A percentile compares a stretch with the other conserved stretches of the same genome.
Conservation (phyloP, 2,888 invertebrate species). For the Chymomyza amoena region DNA sequence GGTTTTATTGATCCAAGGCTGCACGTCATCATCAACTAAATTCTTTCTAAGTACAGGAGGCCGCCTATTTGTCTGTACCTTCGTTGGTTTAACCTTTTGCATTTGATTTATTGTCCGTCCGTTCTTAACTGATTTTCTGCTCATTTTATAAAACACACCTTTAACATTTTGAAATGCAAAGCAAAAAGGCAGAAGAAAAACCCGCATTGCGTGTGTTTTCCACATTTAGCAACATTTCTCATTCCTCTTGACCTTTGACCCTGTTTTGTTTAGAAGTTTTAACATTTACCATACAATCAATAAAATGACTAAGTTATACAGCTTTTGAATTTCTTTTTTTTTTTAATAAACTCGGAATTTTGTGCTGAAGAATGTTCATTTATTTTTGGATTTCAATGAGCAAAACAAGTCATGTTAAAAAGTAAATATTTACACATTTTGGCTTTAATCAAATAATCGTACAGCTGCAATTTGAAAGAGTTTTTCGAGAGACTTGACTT, state of each 20-base stretch:
- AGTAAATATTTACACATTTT: conserved; percentile 44
- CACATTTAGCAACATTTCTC: conserved; percentile 34
- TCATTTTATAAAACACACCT: neutral
- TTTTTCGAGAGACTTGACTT: neutral
- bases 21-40: conserved; percentile 28
- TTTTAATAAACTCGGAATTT: no score
- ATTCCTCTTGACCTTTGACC: conserved; percentile 50
- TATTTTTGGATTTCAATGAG: neutral
- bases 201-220: conserved; percentile 55
- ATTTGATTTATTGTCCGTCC: conserved; percentile 33
- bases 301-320: conserved; percentile 20
- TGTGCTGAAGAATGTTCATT: neutral
- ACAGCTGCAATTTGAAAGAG: conserved; percentile 22
- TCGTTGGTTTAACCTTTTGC: conserved; percentile 44
- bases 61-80: conserved; percentile 49
- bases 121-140: conserved; percentile 16
- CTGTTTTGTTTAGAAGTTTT: conserved; percentile 36
- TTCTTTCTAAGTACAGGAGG: conserved; percentile 15
- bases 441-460: conserved; percentile 20
- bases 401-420: conserved; percentile 9
- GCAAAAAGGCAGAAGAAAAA: neutral
- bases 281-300: conserved; percentile 45
- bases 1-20: no score
- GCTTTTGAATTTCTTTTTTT: conserved; percentile 2
- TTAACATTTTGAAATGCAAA: conserved; percentile 37